Evolutionary conservation across 2,797 vertebrate species (phyloP), one percentile per base, ranked within the genome.

Genomic region (Arrhamphus sclerolepis): DNA sequence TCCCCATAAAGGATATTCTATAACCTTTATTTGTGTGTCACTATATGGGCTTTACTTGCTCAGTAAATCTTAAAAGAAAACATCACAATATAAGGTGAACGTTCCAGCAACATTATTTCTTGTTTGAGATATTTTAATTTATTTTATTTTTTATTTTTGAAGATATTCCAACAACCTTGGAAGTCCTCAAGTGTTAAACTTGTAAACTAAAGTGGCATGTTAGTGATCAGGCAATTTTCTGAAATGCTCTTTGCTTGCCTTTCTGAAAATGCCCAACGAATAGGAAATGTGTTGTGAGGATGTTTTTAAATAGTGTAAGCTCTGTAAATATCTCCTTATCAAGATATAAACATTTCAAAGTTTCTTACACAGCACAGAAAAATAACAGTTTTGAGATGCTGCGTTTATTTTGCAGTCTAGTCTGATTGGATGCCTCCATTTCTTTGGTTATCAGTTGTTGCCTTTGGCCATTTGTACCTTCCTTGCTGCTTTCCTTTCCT

Each of bases 261-360:
- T 62, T 67, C 65, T 62, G 28, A 62, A 61, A 69, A 24, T 20
- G 52, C 63, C 50, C 17, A 1, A 53, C 46, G 29, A 73, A 61
- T 2, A 34, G 31, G 31, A 9, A 34, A 34, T 11, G 5, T 9
- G 5, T 34, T 34, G 31, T 34, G 10, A 40, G 26, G 5, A 43
- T 70, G 52, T 71, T 74, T 76, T 74, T 75, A 78, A 87, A 78
- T 67, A 58, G 72, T 60, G 41, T 42, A 24, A 70, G 48, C 28
- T 62, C 56, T 54, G 78, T 78, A 74, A 54, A 62, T 63, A 44
- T 29, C 29, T 58, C 54, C 38, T 53, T 41, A 67, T 51, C 21
- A 66, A 65, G 42, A 61, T 40, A 62, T 7, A 47, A 46, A 47
- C 20, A 43, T 18, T 41, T 19, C 2, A 34, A 34, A 13, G 51